phyloP scores from a whole-genome alignment of 2,797 vertebrate species.

The Spondyliosoma cantharus region DNA sequence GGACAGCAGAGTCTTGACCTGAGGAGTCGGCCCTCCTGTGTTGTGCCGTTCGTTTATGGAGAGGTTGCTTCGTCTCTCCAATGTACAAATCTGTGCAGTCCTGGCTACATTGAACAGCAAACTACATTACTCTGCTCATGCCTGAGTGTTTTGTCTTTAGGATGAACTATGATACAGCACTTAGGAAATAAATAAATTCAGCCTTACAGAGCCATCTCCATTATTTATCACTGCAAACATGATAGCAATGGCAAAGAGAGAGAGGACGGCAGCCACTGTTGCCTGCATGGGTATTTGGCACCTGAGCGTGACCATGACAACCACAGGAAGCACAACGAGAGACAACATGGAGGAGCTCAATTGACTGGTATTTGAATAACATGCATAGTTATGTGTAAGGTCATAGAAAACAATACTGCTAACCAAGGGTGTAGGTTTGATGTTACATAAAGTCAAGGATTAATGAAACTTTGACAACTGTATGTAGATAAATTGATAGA shows the following conservation, averaged over 20 bases:
- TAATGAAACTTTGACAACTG: no score
- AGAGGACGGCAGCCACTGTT: neutral
- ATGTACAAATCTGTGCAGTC: neutral
- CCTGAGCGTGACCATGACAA: neutral
- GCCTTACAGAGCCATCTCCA: neutral
- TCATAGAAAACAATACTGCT: neutral
- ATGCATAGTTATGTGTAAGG: neutral
- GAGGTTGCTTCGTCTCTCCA: no score
- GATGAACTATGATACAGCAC: no score
- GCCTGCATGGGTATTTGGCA: neutral
- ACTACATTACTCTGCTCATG: no score
- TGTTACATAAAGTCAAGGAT: neutral
- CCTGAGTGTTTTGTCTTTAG: no score
- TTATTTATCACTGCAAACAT: neutral
- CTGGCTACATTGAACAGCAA: no score
- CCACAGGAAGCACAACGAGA: neutral
- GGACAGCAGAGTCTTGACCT: no score
- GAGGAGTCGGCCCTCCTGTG: no score
- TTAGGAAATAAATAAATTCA: neutral
- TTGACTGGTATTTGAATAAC: slow-evolving; percentile 7
- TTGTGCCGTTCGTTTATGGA: no score
- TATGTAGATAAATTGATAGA: neutral
- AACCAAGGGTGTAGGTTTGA: neutral
- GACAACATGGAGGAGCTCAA: neutral
- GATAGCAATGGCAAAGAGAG: neutral